Evolutionary conservation across 2,797 vertebrate species (phyloP), one percentile per base, ranked within the genome.

Genomic region (Prionace glauca): DNA sequence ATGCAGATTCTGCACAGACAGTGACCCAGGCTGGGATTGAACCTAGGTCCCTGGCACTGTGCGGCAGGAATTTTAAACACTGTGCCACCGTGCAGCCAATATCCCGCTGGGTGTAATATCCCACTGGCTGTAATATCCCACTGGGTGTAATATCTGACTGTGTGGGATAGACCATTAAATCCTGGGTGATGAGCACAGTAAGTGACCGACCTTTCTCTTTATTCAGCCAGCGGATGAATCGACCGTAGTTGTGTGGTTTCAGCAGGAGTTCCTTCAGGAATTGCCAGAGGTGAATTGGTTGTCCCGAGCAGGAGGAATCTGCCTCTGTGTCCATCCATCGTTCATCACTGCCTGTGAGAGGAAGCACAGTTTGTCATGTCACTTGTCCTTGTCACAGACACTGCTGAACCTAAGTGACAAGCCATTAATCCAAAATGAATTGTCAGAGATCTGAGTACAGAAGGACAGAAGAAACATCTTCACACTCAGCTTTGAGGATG

Each of bases 211-310:
- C 99, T 98, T 99, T 99, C 95, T 99, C 99, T 97, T 99, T 99
- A 96, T 99, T 99, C 96, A 99, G 98, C 99, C 99, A 99, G 96
- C 99, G 99, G 96, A 99, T 99, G 97, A 98, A 99, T 96, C 99
- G 99, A 41, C 99, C 99, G 0, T 99, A 99, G 97, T 97, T 99
- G 97, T 99, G 98, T 0, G 99, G 99, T 95, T 99, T 99, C 94
- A 99, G 98, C 95, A 99, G 98, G 77, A 99, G 98, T 96, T 99
- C 99, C 96, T 98, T 98, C 96, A 99, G 98, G 96, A 99, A 99
- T 97, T 99, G 99, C 99, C 99, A 99, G 67, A 99, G 98, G 97
- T 99, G 99, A 96, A 99, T 99, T 18, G 99, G 99, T 96, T 99
- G 99, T 95, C 98, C 98, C 0, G 99, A 98, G 18, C 98, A 99